Evolutionary conservation across 2,797 vertebrate species (phyloP).

Genomic region (Coendou prehensilis): DNA sequence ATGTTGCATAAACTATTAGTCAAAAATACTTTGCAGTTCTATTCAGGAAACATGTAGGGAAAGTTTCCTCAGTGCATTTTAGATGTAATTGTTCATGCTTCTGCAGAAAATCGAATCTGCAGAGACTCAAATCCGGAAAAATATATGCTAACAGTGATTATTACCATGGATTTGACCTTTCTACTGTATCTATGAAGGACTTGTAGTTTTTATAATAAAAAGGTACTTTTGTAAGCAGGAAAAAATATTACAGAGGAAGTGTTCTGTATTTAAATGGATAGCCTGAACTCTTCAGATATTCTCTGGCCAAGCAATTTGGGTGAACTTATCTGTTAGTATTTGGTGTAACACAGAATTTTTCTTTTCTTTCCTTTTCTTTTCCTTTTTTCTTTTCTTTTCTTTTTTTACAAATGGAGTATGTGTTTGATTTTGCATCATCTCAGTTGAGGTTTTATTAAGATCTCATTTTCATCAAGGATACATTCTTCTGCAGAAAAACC

Average conservation of each 20-base stretch:
- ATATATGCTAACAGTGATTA: background rate
- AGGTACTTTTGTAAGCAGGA: conserved; percentile 33
- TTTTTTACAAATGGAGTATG: background rate
- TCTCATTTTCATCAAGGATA: conserved; percentile 68
- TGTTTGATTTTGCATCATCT: conserved; percentile 36
- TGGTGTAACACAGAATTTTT: background rate
- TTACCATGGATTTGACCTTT: background rate
- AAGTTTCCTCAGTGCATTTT: background rate
- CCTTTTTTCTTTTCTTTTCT: background rate
- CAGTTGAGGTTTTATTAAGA: conserved; percentile 71
- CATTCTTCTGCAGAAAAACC: conserved; percentile 48
- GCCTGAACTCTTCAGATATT: conserved; percentile 2
- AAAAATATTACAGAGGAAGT: conserved; percentile 17
- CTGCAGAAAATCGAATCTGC: background rate
- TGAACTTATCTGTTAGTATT: conserved; percentile 50
- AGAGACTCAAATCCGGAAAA: conserved; percentile 23
- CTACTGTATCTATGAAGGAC: background rate
- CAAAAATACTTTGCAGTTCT: background rate
- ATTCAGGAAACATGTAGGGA: background rate
- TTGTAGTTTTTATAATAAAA: conserved; percentile 1
- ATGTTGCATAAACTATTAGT: background rate
- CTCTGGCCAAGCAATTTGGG: background rate
- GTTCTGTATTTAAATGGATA: conserved; percentile 32
- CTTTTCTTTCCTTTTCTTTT: background rate
- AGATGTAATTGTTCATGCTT: background rate